Conservation (phyloP, 2,888 invertebrate species). For the Tenthredo livida region DNA sequence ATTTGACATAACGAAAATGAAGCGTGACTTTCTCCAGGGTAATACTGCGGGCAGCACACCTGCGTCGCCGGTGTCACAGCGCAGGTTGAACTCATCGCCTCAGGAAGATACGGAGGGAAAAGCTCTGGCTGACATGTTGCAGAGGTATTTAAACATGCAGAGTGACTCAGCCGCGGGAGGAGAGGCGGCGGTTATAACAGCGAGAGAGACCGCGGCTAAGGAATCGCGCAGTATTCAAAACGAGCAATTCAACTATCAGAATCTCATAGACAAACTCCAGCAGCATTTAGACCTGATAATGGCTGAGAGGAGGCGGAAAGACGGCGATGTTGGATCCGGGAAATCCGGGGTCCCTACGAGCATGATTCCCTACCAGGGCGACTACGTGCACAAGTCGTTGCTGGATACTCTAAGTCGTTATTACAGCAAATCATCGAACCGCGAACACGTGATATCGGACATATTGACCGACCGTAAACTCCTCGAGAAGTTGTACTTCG, state of each 20-base stretch:
- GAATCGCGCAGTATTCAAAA: background rate
- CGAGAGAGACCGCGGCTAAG: slow-evolving; percentile 53
- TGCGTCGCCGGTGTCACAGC: slow-evolving; percentile 70
- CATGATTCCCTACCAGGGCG: slow-evolving; percentile 77
- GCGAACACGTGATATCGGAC: slow-evolving; percentile 86
- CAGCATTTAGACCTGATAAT: slow-evolving; percentile 80
- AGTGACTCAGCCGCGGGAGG: slow-evolving; percentile 70
- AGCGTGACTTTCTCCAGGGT: slow-evolving; percentile 83
- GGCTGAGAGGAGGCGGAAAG: slow-evolving; percentile 68
- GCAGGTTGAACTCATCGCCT: slow-evolving; percentile 57
- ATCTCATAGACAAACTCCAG: slow-evolving; percentile 83
- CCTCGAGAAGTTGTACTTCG: slow-evolving; percentile 87
- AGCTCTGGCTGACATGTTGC: slow-evolving; percentile 83
- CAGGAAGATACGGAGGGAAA: slow-evolving; percentile 80
- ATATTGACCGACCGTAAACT: slow-evolving; percentile 87
- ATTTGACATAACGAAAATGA: slow-evolving; percentile 85
- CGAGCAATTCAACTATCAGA: slow-evolving; percentile 81
- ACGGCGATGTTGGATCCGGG: slow-evolving; percentile 54
- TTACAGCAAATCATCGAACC: slow-evolving; percentile 83
- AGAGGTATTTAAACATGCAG: slow-evolving; percentile 83
- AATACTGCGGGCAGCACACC: slow-evolving; percentile 67
- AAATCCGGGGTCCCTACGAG: slow-evolving; percentile 67
- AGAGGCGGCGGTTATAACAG: slow-evolving; percentile 56
- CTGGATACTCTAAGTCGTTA: slow-evolving; percentile 85
- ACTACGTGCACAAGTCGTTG: slow-evolving; percentile 82